Evolutionary conservation across 1,140 invertebrate genomes (phyloP).

Genomic region (Stenopsyche tienmushanensis): DNA sequence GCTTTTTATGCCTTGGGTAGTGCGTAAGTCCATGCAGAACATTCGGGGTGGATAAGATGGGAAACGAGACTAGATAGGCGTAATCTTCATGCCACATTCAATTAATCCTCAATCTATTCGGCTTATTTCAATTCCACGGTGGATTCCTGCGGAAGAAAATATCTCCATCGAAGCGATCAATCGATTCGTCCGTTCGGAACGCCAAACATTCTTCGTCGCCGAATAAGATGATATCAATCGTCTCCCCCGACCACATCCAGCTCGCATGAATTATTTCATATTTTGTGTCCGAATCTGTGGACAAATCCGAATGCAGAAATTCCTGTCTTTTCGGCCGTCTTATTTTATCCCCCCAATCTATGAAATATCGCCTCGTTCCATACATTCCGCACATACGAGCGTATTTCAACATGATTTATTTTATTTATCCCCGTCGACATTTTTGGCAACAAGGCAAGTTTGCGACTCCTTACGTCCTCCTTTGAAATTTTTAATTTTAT

Average conservation of each 20-base stretch:
- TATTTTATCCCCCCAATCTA: constrained; percentile 4
- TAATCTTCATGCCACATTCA: too few species aligned
- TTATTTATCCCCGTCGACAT: not conserved
- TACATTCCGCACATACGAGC: not conserved
- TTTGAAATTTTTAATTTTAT: too few species aligned
- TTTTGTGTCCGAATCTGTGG: constrained; percentile 5
- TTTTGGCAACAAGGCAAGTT: too few species aligned
- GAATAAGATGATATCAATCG: not conserved
- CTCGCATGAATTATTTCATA: constrained; percentile 15
- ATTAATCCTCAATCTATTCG: not conserved
- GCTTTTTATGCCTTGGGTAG: too few species aligned
- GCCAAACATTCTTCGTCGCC: not conserved
- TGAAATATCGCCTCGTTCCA: not conserved
- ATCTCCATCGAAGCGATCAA: not conserved
- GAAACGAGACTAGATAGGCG: too few species aligned
- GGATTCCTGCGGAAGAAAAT: too few species aligned
- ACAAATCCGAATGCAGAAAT: constrained; percentile 10
- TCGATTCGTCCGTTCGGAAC: not conserved
- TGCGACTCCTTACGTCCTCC: too few species aligned
- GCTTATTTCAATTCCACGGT: not conserved
- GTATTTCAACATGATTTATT: not conserved
- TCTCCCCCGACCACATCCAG: not conserved
- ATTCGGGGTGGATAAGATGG: too few species aligned
- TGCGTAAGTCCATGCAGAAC: too few species aligned
- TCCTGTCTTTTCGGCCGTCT: constrained; percentile 10